Evolutionary conservation across 2,797 vertebrate species (phyloP).

Genomic region (Alcedo atthis): DNA sequence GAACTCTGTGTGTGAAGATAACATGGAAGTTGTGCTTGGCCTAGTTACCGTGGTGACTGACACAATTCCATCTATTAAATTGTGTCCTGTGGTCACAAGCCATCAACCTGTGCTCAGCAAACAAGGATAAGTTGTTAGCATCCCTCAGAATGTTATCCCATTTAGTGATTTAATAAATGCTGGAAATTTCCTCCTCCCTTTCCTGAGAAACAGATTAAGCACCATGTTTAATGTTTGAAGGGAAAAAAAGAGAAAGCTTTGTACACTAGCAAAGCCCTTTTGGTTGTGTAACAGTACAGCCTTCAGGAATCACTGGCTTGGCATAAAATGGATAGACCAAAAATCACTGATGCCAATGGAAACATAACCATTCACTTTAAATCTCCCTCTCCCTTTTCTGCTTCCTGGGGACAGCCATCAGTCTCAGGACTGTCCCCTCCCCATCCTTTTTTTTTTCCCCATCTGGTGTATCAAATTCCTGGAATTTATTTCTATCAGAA

Average conservation of each 20-base stretch:
- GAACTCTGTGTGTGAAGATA: conserved; percentile 28
- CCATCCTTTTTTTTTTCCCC: too few species aligned
- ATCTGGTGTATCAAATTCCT: neutral
- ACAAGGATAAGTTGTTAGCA: neutral
- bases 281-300: neutral
- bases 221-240: neutral
- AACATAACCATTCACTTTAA: neutral
- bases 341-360: neutral
- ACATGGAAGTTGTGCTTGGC: conserved; percentile 10
- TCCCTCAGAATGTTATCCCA: neutral
- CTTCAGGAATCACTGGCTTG: neutral
- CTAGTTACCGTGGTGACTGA: conserved; percentile 62
- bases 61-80: conserved; percentile 64
- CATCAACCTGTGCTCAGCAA: conserved; percentile 26
- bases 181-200: neutral
- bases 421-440: neutral
- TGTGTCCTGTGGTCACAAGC: conserved; percentile 52
- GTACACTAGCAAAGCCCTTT: neutral
- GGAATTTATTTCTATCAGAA: neutral
- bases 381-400: neutral
- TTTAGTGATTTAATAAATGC: conserved; percentile 18
- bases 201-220: neutral
- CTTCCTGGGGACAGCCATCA: neutral
- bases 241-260: neutral
- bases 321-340: neutral